phyloP scores from a whole-genome alignment of 2,888 invertebrate species.

The Rhogogaster chlorosoma region DNA sequence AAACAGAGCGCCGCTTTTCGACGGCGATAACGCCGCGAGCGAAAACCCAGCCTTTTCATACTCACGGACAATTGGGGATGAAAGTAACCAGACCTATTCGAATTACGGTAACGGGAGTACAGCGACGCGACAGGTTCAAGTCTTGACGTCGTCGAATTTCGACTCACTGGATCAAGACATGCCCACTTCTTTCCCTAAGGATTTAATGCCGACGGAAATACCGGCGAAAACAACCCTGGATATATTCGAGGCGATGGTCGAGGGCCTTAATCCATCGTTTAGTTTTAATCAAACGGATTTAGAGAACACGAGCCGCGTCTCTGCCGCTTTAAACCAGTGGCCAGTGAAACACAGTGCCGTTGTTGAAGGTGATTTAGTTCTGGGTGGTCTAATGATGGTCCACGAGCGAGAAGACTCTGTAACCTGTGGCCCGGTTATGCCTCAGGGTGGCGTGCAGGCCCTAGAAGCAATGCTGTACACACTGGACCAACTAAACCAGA shows the following conservation, averaged over 20 bases:
- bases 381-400: constrained; percentile 96
- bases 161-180: not conserved
- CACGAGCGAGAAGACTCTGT: constrained; percentile 90
- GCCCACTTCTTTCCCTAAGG: not conserved
- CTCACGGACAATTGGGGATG: not conserved
- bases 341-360: constrained; percentile 89
- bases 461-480: constrained; percentile 94
- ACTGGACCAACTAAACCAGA: constrained; percentile 86
- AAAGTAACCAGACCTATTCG: constrained; percentile 16
- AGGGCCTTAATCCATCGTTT: not conserved
- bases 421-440: constrained; percentile 93
- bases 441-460: constrained; percentile 92
- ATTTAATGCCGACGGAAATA: not conserved
- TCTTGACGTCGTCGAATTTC: not conserved
- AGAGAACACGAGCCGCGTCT: constrained; percentile 7
- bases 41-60: not conserved
- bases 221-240: not conserved
- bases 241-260: not conserved
- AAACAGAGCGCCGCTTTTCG: not conserved
- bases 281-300: constrained; percentile 55
- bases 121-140: not conserved
- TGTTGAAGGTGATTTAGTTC: constrained; percentile 90
- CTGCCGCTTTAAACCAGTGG: constrained; percentile 79
- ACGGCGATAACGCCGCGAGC: not conserved
- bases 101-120: not conserved